Evolutionary conservation across 2,113 vertebrate genomes (phyloP), one percentile per base, ranked within the genome.

Genomic region (Cebidichthys violaceus): DNA sequence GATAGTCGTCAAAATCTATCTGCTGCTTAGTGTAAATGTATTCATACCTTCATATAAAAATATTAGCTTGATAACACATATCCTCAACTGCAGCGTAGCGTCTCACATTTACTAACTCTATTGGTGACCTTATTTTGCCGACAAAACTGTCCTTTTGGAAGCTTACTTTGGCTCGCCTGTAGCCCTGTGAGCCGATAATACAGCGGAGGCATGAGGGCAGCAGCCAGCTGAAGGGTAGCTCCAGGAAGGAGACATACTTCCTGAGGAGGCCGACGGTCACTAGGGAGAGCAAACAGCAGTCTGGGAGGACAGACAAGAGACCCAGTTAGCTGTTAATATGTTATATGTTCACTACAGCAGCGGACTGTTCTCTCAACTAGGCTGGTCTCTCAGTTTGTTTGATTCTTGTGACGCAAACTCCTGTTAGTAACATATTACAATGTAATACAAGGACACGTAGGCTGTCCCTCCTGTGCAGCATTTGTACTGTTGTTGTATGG

Each of bases 201-300:
- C 96, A 97, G 92, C 95, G 94, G 0, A 95, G 90, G 10, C 95
- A 89, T 0, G 84, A 85, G 2, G 94, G 74, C 9, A 87, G 89
- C 33, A 97, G 88, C 94, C 95, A 96, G 91, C 96, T 97, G 75
- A 97, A 14, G 13, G 95, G 97, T 37, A 98, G 89, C 52, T 99
- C 98, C 82, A 99, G 91, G 64, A 98, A 11, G 18, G 95, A 97
- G 61, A 96, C 39, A 81, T 99, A 99, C 78, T 99, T 99, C 81
- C 97, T 95, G 77, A 97, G 73, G 76, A 97, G 59, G 75, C 90
- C 95, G 8, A 98, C 96, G 0, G 97, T 97, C 71, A 95, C 92
- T 20, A 99, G 93, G 2, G 94, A 92, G 0, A 99, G 92, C 69
- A 96, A 92, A 0, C 2, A 79, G 75, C 97, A 99, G 45, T 94